phyloP scores from a whole-genome alignment of 2,797 vertebrate species.

The Brachyrhaphis roseni region DNA sequence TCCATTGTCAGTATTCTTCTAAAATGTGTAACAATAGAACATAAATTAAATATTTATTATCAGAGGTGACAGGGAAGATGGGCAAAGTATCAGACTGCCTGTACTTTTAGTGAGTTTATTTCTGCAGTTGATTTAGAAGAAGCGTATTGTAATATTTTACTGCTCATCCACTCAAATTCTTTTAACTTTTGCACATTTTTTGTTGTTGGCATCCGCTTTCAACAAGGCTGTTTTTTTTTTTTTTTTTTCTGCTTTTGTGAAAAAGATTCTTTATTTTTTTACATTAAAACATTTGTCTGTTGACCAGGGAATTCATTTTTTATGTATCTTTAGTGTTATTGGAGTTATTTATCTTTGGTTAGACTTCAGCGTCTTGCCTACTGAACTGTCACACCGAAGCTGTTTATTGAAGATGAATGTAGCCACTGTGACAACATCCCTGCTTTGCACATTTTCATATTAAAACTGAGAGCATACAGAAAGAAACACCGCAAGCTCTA shows the following conservation, averaged over 20 bases:
- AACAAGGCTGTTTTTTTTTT: not conserved
- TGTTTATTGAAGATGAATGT: not conserved
- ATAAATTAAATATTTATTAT: constrained; percentile 10
- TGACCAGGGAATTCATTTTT: not conserved
- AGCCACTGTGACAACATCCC: not conserved
- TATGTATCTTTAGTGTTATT: not conserved
- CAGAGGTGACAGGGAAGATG: constrained; percentile 5
- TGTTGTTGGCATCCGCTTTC: not conserved
- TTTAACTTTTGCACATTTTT: not conserved
- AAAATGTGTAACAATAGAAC: constrained; percentile 11
- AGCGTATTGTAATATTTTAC: not conserved
- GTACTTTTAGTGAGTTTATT: not conserved
- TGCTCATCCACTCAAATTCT: not conserved
- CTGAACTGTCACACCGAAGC: not conserved
- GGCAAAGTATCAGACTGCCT: constrained; percentile 4
- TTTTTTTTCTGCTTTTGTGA: not conserved
- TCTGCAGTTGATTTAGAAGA: not conserved
- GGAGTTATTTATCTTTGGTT: not conserved
- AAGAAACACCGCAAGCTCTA: not conserved
- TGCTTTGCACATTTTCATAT: not conserved
- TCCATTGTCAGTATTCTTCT: constrained; percentile 11
- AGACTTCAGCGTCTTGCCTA: not conserved
- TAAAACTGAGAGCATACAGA: not conserved
- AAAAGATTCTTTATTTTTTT: not conserved
- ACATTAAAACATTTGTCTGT: not conserved